Evolutionary conservation across 2,797 vertebrate species (phyloP).

Genomic region (Clamator glandarius): DNA sequence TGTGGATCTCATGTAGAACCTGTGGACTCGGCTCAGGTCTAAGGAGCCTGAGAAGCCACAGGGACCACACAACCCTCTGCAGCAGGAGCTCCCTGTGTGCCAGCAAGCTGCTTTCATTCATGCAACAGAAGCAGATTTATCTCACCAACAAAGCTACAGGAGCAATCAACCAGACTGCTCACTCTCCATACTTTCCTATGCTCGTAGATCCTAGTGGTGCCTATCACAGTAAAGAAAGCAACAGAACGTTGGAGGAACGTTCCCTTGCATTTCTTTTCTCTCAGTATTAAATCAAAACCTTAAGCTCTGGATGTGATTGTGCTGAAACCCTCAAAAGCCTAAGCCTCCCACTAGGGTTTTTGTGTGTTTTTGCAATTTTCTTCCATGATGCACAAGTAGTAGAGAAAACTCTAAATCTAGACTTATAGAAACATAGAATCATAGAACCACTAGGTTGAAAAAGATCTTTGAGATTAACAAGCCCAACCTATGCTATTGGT

Average conservation of each 20-base stretch:
- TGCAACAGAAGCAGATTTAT: background rate
- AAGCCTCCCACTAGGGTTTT: background rate
- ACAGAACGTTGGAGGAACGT: background rate
- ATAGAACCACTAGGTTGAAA: too few species aligned
- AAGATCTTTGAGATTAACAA: too few species aligned
- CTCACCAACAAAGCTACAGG: background rate
- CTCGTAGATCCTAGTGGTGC: background rate
- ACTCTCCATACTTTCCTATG: background rate
- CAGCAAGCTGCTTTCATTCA: background rate
- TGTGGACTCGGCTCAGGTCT: background rate
- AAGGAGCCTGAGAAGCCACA: background rate
- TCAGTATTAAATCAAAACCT: background rate
- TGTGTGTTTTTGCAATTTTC: background rate
- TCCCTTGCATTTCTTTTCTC: background rate
- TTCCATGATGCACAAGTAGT: background rate
- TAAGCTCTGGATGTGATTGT: background rate
- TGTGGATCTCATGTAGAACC: background rate
- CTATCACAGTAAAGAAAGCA: background rate
- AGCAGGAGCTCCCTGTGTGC: background rate
- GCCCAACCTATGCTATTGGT: too few species aligned
- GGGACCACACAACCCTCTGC: rapidly evolving
- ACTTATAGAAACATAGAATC: too few species aligned
- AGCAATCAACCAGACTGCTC: background rate
- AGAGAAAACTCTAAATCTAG: background rate
- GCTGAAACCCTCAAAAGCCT: background rate